Base-by-base conservation (phyloP, 2,113 vertebrate species). In the Etia nguti region DNA sequence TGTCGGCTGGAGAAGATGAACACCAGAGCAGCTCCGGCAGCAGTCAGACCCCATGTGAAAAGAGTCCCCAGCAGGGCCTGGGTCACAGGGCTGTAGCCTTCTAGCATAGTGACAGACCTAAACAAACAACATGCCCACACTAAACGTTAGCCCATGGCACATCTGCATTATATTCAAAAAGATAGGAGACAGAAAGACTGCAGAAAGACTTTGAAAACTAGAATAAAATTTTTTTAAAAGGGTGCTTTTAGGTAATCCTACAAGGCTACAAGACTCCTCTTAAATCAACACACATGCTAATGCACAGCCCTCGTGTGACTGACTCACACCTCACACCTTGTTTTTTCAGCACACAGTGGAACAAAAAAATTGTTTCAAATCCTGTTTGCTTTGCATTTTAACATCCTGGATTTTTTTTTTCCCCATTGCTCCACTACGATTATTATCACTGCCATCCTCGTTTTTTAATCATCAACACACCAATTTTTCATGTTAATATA, bases 1-100 rank as follows among this genome's bases (percentile, higher is more conserved):
- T 98, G 97, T 22, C 97, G 96, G 0, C 96, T 97, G 88, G 97
- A 97, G 90, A 99, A 99, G 20, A 99, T 8, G 10, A 99, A 99
- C 16, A 99, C 99, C 4, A 99, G 96, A 0, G 97, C 97, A 0
- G 99, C 97, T 26, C 98, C 98, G 0, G 97, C 98, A 0, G 99
- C 98, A 0, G 99, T 99, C 92, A 99, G 95, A 2, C 93, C 98
- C 99, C 98, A 99, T 18, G 98, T 99, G 79, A 99, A 97, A 80
- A 97, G 89, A 2, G 99, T 99, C 11, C 98, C 99, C 93, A 99
- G 93, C 88, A 98, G 85, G 26, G 98, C 95, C 96, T 99, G 98
- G 68, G 92, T 50, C 90, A 99, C 95, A 0, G 98, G 96, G 90
- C 96, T 97, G 22, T 95, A 86, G 12, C 97, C 98, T 7, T 96